These are phyloP conservation scores for Heterotis niloticus DNA, from an alignment of 2,113 vertebrate species.

Conservation along the genomic window DNA sequence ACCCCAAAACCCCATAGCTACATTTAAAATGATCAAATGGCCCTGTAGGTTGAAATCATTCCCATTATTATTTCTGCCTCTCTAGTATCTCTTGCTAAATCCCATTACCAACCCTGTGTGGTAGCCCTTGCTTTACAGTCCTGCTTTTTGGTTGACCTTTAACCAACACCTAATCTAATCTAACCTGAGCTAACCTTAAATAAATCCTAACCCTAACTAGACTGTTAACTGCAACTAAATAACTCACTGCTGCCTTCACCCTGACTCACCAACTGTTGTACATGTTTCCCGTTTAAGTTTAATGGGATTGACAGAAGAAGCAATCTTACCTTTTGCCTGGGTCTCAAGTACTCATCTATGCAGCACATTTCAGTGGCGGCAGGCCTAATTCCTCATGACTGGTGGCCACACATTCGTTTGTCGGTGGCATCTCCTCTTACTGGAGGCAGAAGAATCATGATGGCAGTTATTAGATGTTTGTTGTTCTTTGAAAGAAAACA, in stretches of 20 bases:
- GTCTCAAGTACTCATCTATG: not conserved
- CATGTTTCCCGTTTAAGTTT: not conserved
- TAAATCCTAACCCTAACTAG: slow-evolving; percentile 50
- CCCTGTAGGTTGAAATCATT: not conserved
- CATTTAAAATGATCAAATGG: not conserved
- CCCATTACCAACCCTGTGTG: slow-evolving; percentile 5
- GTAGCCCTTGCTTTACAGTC: slow-evolving; percentile 47
- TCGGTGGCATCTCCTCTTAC: too few relatives aligned
- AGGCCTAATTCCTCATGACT: too few relatives aligned
- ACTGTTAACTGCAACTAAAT: slow-evolving; percentile 50
- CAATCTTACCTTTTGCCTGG: not conserved
- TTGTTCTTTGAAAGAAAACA: too few relatives aligned
- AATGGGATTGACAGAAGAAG: not conserved
- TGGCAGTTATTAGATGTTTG: too few relatives aligned
- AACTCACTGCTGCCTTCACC: slow-evolving; percentile 27
- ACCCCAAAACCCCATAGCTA: not conserved
- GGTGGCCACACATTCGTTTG: too few relatives aligned
- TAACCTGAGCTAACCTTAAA: slow-evolving; percentile 42
- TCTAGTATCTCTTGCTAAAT: slow-evolving; percentile 5
- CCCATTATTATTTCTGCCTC: not conserved
- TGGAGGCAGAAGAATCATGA: too few relatives aligned
- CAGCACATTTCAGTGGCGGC: not conserved
- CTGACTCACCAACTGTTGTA: slow-evolving; percentile 13
- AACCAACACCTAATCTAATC: slow-evolving; percentile 56
- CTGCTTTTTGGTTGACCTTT: slow-evolving; percentile 60